Evolutionary conservation across 2,888 invertebrate species (phyloP).

Genomic region (Himalopsyche anomala): DNA sequence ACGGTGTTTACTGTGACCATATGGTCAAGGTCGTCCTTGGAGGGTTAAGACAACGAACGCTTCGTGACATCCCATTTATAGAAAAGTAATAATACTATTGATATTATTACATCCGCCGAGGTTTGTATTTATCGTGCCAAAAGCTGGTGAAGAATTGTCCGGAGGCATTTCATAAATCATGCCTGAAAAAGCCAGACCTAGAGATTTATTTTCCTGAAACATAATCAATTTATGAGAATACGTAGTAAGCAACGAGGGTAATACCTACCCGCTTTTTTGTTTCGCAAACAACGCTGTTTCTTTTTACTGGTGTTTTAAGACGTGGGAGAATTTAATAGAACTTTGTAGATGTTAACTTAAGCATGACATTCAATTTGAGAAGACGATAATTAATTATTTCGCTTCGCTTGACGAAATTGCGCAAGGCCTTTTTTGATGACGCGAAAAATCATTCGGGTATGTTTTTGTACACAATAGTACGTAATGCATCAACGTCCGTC

Average conservation of each 20-base stretch:
- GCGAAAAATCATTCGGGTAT: conserved; percentile 1
- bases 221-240: conserved; percentile 42
- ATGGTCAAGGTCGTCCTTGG: too few species aligned
- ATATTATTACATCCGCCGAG: too few species aligned
- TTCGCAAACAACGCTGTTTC: conserved; percentile 5
- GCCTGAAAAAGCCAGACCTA: neutral
- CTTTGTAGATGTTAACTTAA: conserved; percentile 32
- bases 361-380: conserved; percentile 25
- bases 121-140: too few species aligned
- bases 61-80: too few species aligned
- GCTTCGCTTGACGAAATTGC: neutral
- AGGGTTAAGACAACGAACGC: too few species aligned
- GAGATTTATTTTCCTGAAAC: conserved; percentile 24
- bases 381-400: conserved; percentile 1
- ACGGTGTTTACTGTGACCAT: too few species aligned
- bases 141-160: neutral
- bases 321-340: conserved; percentile 31
- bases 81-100: too few species aligned
- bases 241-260: neutral
- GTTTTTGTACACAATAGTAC: too few species aligned
- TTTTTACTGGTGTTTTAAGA: neutral
- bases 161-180: conserved; percentile 27
- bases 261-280: neutral
- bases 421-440: neutral
- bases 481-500: too few species aligned